Percentiles rank a stretch among this genome's conserved stretches.
phyloP scores from a whole-genome alignment of 2,797 vertebrate genomes.

The Anguilla obscura region DNA sequence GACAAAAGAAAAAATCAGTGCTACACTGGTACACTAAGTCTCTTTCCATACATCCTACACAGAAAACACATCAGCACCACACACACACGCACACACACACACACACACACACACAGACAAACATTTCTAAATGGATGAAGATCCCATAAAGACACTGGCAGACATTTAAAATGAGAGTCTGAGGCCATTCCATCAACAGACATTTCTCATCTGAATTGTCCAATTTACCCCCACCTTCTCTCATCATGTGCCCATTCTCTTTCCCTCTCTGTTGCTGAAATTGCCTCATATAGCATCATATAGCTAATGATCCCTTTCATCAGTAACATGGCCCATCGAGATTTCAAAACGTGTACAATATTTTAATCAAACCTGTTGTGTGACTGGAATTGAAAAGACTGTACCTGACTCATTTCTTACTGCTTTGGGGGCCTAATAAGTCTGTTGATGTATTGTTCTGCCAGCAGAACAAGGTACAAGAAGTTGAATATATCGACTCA shows the following conservation, averaged over 20 bases:
- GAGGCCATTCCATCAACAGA: conserved; percentile 20
- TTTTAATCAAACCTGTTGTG: conserved; percentile 24
- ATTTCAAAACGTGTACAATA: conserved; percentile 24
- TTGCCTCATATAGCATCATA: conserved; percentile 23
- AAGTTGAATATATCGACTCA: neutral
- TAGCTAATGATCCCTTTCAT: conserved; percentile 27
- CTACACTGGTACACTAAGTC: neutral
- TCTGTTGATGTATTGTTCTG: conserved; percentile 7
- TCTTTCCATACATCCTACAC: neutral
- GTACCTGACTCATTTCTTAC: neutral
- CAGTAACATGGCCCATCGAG: conserved; percentile 27
- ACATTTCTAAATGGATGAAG: conserved; percentile 5
- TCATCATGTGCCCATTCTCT: conserved; percentile 10
- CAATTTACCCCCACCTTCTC: neutral
- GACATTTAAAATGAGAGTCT: conserved; percentile 28
- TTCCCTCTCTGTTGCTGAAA: neutral
- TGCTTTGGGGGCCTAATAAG: conserved; percentile 4
- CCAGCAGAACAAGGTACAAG: neutral
- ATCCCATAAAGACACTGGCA: neutral
- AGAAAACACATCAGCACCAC: neutral
- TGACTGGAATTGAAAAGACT: neutral
- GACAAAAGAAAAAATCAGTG: neutral
- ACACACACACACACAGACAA: neutral
- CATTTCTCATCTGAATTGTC: conserved; percentile 18
- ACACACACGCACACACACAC: neutral